Evolutionary conservation across 1,140 invertebrate genomes (phyloP).

Genomic region (Adelges cooleyi): DNA sequence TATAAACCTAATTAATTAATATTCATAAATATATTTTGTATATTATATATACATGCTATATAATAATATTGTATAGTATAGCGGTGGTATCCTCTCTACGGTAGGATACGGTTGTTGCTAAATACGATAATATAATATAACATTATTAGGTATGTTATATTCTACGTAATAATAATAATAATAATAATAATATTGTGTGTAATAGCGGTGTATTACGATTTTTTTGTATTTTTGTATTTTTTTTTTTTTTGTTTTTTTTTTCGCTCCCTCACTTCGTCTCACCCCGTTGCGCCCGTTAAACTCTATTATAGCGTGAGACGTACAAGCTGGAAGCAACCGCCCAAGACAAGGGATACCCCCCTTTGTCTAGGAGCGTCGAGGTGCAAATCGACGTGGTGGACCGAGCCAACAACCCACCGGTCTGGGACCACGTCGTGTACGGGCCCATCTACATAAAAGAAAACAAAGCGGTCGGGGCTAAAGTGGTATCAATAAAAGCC

Average conservation of each 20-base stretch:
- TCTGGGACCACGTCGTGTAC: conserved; percentile 91
- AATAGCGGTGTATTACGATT: not conserved
- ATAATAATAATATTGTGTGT: too few species aligned
- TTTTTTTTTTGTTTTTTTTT: conserved; percentile 1
- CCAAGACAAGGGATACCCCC: conserved; percentile 88
- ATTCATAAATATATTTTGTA: too few species aligned
- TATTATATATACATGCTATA: too few species aligned
- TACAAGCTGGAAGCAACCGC: conserved; percentile 95
- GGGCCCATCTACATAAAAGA: conserved; percentile 93
- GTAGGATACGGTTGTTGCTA: too few species aligned
- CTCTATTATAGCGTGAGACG: conserved; percentile 71
- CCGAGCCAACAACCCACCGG: conserved; percentile 90
- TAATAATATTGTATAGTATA: too few species aligned
- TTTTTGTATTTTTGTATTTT: too few species aligned
- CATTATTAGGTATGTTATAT: not conserved
- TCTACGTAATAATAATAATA: too few species aligned
- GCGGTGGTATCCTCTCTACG: too few species aligned
- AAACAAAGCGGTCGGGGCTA: conserved; percentile 89
- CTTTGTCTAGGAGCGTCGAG: conserved; percentile 85
- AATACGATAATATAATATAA: not conserved
- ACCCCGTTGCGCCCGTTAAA: not conserved
- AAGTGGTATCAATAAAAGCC: conserved; percentile 93
- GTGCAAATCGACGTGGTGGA: conserved; percentile 96
- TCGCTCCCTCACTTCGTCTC: conserved; percentile 3
- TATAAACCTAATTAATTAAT: too few species aligned